Evolutionary conservation across 2,888 invertebrate genomes (phyloP).

Genomic region (Furcula furcula): DNA sequence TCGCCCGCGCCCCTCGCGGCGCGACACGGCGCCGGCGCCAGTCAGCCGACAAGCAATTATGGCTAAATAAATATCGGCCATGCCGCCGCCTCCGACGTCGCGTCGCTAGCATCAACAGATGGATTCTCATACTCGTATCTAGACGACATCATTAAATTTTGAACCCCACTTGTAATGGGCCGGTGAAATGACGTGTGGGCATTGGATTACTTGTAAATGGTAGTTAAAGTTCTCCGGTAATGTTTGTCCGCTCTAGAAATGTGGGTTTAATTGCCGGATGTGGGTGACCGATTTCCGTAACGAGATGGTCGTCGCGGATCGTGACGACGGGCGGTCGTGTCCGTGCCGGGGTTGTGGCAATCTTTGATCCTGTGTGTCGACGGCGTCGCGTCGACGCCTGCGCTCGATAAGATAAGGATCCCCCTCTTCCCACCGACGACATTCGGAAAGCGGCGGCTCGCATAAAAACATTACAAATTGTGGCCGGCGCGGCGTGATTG

Average conservation of each 20-base stretch:
- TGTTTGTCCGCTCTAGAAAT: conserved; percentile 45
- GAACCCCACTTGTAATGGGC: conserved; percentile 53
- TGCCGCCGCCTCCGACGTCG: conserved; percentile 63
- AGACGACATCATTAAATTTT: conserved; percentile 69
- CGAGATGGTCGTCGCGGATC: conserved; percentile 30
- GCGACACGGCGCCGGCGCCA: conserved; percentile 79
- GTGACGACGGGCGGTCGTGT: conserved; percentile 27
- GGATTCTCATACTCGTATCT: conserved; percentile 62
- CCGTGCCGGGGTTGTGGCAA: conserved; percentile 32
- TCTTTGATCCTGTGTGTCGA: conserved; percentile 44
- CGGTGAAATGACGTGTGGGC: conserved; percentile 60
- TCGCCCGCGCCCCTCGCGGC: conserved; percentile 40
- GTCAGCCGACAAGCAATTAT: conserved; percentile 79
- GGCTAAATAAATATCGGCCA: conserved; percentile 80
- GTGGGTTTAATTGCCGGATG: conserved; percentile 56
- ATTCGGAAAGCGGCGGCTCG: conserved; percentile 48
- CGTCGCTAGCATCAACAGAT: conserved; percentile 66
- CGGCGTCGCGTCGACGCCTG: conserved; percentile 56
- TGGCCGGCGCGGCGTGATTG: conserved; percentile 50
- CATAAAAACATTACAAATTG: conserved; percentile 66
- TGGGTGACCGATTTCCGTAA: conserved; percentile 49
- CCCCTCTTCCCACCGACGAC: conserved; percentile 27
- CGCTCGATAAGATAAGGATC: conserved; percentile 46
- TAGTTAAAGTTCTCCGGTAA: conserved; percentile 46
- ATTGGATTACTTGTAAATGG: conserved; percentile 55